These are phyloP conservation scores for Escarpia spicata DNA, from an alignment of 2,888 invertebrate species.

Conservation along the genomic window DNA sequence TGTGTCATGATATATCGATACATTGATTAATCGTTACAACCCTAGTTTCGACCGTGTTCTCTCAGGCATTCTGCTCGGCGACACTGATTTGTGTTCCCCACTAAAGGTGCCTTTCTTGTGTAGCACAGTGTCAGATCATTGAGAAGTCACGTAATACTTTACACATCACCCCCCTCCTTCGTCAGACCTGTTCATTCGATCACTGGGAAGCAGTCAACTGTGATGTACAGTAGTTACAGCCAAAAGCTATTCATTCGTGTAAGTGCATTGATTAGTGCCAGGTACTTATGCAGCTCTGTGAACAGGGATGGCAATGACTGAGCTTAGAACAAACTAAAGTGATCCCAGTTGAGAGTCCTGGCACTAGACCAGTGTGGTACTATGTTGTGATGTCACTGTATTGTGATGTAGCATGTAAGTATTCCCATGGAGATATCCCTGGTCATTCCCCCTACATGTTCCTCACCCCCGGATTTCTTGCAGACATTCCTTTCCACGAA, in stretches of 20 bases:
- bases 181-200: not conserved
- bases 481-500: too few species aligned
- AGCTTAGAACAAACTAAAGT: not conserved
- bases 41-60: not conserved
- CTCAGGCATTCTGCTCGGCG: not conserved
- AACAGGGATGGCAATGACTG: not conserved
- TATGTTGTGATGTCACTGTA: too few species aligned
- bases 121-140: not conserved
- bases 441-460: too few species aligned
- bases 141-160: not conserved
- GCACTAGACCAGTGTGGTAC: not conserved
- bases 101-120: not conserved
- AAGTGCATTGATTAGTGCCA: not conserved
- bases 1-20: too few species aligned
- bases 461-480: too few species aligned
- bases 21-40: not conserved
- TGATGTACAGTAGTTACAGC: not conserved
- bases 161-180: not conserved
- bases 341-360: not conserved
- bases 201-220: constrained; percentile 1
- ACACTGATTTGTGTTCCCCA: not conserved
- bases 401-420: too few species aligned
- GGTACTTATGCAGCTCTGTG: not conserved
- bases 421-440: too few species aligned
- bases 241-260: not conserved